A percentile compares a stretch with the other conserved stretches of the same genome.
Evolutionary conservation across 2,888 invertebrate genomes (phyloP).

Genomic region (Ophraella communa): DNA sequence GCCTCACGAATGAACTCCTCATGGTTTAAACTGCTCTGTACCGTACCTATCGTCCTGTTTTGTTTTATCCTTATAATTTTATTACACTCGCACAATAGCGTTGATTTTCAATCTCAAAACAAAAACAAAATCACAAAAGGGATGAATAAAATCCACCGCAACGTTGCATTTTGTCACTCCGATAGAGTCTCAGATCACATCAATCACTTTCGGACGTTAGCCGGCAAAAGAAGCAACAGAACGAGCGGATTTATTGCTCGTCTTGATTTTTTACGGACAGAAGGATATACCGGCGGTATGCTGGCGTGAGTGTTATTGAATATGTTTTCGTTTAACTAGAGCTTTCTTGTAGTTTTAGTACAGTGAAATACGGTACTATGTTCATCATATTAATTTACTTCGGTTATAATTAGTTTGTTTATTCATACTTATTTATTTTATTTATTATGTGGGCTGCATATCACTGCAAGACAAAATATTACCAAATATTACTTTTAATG

Average conservation of each 20-base stretch:
- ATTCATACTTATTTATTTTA: no score
- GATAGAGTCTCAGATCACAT: neutral
- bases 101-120: neutral
- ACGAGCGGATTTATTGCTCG: neutral
- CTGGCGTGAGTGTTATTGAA: slow-evolving; percentile 5
- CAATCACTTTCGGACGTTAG: neutral
- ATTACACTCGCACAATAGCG: neutral
- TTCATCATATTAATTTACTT: neutral
- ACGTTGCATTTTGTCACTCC: neutral
- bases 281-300: neutral
- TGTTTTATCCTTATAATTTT: slow-evolving; percentile 3
- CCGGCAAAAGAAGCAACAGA: neutral
- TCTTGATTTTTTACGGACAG: neutral
- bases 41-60: slow-evolving; percentile 64
- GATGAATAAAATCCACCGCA: neutral
- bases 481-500: no score
- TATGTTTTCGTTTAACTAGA: slow-evolving; percentile 7
- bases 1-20: slow-evolving; percentile 51
- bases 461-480: no score
- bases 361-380: neutral
- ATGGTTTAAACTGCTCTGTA: slow-evolving; percentile 63
- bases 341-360: slow-evolving; percentile 8
- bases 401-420: neutral
- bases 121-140: neutral
- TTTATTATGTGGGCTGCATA: no score